Evolutionary conservation across 1,140 invertebrate genomes (phyloP), one percentile per base, ranked within the genome.

Genomic region (Anastrepha ludens): DNA sequence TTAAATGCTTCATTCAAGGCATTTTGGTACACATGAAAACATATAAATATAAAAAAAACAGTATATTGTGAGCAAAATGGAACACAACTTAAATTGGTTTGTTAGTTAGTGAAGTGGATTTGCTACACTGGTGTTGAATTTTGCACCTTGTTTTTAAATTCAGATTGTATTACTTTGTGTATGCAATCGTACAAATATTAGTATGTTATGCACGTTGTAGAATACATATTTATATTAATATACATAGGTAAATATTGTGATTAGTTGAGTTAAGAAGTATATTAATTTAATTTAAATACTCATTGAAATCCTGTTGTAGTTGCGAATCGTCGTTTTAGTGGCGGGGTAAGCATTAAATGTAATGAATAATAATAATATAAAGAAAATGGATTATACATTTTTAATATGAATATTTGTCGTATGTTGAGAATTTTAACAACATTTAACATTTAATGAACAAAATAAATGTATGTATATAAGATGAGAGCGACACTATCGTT

Each of bases 251-350:
- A 67, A 20, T 70, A 87, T 62, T 64, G 64, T 67, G 65, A 87
- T 87, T 29, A 67, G 29, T 67, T 59, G n/a, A 86, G 50, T 55
- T 29, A 29, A 29, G 29, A 78, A 87, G n/a, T 70, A 41, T 9
- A 67, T 20, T n/a, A 64, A 86, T 74, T 92, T 90, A 93, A 89
- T 93, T 93, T 87, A 93, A 90, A 91, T 93, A 93, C 91, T 93
- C 92, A 93, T 93, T 93, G 92, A 93, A 93, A 91, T 93, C 92
- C 92, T 93, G 90, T 90, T 90, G 91, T 87, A 81, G 74, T 58
- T 88, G 86, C 62, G 29, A 87, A 59, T 88, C 58, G 90, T 88
- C 90, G 90, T 91, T 65, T 20, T 20, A 44, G 88, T 91, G 7
- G 50, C 85, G 90, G 91, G 91, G 91, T 88, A 92, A 92, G 91